Base-by-base conservation (phyloP, 1,140 invertebrate genomes). In the Leptinotarsa texana region DNA sequence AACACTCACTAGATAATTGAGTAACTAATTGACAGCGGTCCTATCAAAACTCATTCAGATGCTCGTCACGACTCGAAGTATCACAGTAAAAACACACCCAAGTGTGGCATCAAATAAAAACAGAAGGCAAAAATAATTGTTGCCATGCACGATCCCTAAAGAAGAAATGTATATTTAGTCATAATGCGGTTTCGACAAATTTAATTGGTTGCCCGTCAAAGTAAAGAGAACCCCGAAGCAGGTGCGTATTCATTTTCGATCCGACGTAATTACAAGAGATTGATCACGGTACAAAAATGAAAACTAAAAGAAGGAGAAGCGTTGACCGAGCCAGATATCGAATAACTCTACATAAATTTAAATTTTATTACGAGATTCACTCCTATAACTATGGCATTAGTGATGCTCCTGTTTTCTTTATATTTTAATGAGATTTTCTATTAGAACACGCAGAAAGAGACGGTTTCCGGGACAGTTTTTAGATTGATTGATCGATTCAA, bases 301-400 rank as follows among this genome's bases (percentile, higher is more conserved):
- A 77, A 72, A 72, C 51, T 22, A 69, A 75, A 67, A 22, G 63
- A 68, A 42, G 47, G 69, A 63, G 74, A 79, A 76, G 78, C 78
- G 78, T 79, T 79, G 78, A 79, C 78, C 76, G 76, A 75, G 73
- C 78, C 74, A 77, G 78, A 77, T 79, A 79, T 75, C 76, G 78
- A 77, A 79, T 79, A 79, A 77, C 73, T 79, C 75, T 77, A 74
- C 75, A 79, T 79, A 75, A 75, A 79, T 79, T 79, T 77, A 73
- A 79, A 79, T 79, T 71, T 77, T 77, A 77, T 77, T 79, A 74
- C 63, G 69, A 63, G 27, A 47, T 72, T 70, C 63, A 72, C 67
- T 73, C 51, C 63, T 62, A 65, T 69, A 71, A 73, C 24, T 70
- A n/a, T 70, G 57, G 76, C 57, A 72, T 69, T 65, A 49, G 72